phyloP scores from a whole-genome alignment of 2,113 vertebrate genomes.

The Dromaius novaehollandiae region DNA sequence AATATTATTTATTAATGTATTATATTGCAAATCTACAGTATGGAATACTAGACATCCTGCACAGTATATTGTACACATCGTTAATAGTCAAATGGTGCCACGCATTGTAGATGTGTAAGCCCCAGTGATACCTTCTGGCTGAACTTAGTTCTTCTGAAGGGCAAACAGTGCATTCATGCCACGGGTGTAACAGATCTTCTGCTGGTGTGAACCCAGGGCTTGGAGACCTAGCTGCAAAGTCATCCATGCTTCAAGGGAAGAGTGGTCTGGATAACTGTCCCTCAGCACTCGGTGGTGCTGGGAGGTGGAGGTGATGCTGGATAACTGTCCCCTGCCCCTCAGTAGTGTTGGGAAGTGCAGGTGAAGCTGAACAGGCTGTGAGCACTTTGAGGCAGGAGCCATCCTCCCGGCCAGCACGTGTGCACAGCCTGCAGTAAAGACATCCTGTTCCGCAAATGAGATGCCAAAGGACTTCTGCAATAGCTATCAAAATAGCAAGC shows the following conservation, averaged over 20 bases:
- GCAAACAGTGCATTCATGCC: background rate
- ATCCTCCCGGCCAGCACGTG: fast-evolving
- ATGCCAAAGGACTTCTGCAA: background rate
- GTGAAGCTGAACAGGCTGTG: background rate
- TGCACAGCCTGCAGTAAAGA: background rate
- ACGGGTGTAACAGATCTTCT: background rate
- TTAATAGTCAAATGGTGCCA: background rate
- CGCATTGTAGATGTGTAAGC: background rate
- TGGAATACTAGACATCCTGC: background rate
- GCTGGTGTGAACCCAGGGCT: background rate
- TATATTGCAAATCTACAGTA: background rate
- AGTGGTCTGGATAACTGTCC: background rate
- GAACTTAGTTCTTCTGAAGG: background rate
- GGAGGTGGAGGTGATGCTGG: background rate
- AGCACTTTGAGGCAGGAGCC: background rate
- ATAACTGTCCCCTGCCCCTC: background rate
- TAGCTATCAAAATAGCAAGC: background rate
- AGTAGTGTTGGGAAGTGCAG: too few relatives aligned
- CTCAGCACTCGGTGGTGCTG: background rate
- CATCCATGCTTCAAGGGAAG: background rate
- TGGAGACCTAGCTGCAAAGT: background rate
- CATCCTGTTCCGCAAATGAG: background rate
- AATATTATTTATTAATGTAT: background rate
- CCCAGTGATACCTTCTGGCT: background rate
- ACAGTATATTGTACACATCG: background rate